These are phyloP conservation scores for Dasysyrphus albostriatus DNA, from an alignment of 2,888 invertebrate genomes.

Conservation along the genomic window DNA sequence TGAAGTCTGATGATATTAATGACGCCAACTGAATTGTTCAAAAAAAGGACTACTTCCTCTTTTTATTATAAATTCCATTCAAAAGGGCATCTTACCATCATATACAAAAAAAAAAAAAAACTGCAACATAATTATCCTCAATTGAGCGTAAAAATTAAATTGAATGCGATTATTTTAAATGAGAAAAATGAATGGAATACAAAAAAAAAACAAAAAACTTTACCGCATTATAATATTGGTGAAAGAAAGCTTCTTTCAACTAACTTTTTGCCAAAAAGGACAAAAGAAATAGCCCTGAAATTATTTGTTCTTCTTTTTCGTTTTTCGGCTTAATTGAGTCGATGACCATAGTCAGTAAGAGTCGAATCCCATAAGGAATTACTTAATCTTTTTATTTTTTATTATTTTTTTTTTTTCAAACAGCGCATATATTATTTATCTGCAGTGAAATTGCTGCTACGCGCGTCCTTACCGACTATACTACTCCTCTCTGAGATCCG, in stretches of 20 bases:
- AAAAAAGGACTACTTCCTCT: neutral
- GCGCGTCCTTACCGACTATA: slow-evolving; percentile 30
- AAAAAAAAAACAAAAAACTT: slow-evolving; percentile 24
- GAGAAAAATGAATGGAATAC: slow-evolving; percentile 45
- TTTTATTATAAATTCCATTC: slow-evolving; percentile 19
- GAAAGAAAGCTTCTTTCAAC: slow-evolving; percentile 45
- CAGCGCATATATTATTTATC: slow-evolving; percentile 66
- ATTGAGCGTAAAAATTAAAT: slow-evolving; percentile 74
- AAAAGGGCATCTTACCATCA: slow-evolving; percentile 7
- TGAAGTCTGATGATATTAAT: slow-evolving; percentile 11
- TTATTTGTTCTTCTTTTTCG: slow-evolving; percentile 11
- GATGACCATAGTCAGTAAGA: slow-evolving; percentile 57
- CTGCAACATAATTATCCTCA: slow-evolving; percentile 74
- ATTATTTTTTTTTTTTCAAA: slow-evolving; percentile 1
- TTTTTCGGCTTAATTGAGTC: slow-evolving; percentile 68
- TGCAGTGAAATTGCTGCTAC: slow-evolving; percentile 62
- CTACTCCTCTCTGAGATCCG: neutral
- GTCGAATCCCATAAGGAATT: slow-evolving; percentile 58
- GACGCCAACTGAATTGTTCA: neutral
- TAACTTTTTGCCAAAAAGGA: slow-evolving; percentile 55
- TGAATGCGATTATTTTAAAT: slow-evolving; percentile 75
- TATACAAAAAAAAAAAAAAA: slow-evolving; percentile 6
- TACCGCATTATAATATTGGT: slow-evolving; percentile 51
- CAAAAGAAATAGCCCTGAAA: slow-evolving; percentile 61
- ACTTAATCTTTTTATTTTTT: slow-evolving; percentile 49